A percentile compares a stretch with the other conserved stretches of the same genome.
Evolutionary conservation across 2,888 invertebrate species (phyloP).

Genomic region (Penaeus monodon): DNA sequence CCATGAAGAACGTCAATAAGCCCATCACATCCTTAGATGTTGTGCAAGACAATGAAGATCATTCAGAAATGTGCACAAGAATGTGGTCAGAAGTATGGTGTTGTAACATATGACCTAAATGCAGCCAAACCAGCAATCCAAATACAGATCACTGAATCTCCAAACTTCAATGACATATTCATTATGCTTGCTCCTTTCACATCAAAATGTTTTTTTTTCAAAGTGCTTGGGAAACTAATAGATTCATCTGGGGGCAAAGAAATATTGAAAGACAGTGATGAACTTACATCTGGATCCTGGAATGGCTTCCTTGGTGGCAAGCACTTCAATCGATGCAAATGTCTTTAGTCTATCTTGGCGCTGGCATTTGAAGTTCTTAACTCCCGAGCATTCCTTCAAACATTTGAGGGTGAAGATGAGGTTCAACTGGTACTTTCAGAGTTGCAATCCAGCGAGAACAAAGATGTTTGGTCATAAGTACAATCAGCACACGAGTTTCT

Average conservation of each 20-base stretch:
- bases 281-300: neutral
- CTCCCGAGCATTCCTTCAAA: neutral
- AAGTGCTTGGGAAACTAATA: constrained; percentile 12
- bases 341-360: neutral
- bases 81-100: constrained; percentile 18
- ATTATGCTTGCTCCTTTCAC: constrained; percentile 22
- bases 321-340: constrained; percentile 12
- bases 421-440: neutral
- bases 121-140: neutral
- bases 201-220: constrained; percentile 16
- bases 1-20: too few species aligned
- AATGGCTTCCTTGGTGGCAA: constrained; percentile 13
- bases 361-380: neutral
- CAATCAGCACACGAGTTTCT: too few species aligned
- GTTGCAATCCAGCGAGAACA: too few species aligned
- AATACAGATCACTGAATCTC: constrained; percentile 20
- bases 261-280: neutral
- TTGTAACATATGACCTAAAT: constrained; percentile 14
- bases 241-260: neutral
- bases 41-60: too few species aligned
- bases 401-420: neutral
- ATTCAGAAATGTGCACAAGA: constrained; percentile 29
- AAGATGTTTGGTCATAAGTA: too few species aligned
- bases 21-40: too few species aligned
- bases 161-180: constrained; percentile 6